Conservation (phyloP, 2,113 vertebrate species). For the western clawed frog (Xenopus tropicalis) region UCB_Xtro_10.0 CM004448.2:76394501-76395000, state of each 20-base stretch:
- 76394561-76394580: conserved; percentile 39
- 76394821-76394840: too few relatives aligned
- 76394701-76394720: conserved; percentile 14
- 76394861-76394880: too few relatives aligned
- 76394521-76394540: conserved; percentile 10
- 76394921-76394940: too few relatives aligned
- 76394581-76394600: conserved; percentile 26
- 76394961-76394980: too few relatives aligned
- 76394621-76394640: conserved; percentile 2
- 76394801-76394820: conserved; percentile 18
- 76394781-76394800: conserved; percentile 9
- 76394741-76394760: conserved; percentile 5
- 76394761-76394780: conserved; percentile 7
- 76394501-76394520: conserved; percentile 25
- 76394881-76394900: too few relatives aligned
- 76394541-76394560: conserved; percentile 28
- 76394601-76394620: conserved; percentile 1
- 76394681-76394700: conserved; percentile 9
- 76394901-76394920: too few relatives aligned
- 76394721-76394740: conserved; percentile 19
- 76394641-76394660: conserved; percentile 33
- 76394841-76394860: too few relatives aligned
- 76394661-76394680: conserved; percentile 9
- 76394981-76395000: too few relatives aligned
- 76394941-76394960: too few relatives aligned